These are phyloP conservation scores for Cassiopea xamachana DNA, from an alignment of 30 jellyfish, hydroid and myxozoan genomes.

Conservation along the genomic window DNA sequence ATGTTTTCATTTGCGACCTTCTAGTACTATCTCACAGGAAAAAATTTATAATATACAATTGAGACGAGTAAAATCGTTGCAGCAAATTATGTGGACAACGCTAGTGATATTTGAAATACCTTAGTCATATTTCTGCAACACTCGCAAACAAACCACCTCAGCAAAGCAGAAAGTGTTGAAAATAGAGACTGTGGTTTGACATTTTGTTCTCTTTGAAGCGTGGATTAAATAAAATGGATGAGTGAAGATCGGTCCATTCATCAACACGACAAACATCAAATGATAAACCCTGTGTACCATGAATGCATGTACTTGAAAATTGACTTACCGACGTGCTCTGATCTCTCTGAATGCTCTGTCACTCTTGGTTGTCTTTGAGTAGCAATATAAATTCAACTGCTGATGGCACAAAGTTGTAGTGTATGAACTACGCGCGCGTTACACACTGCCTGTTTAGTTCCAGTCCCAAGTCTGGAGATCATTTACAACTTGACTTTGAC, in stretches of 20 bases:
- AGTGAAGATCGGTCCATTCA: neutral
- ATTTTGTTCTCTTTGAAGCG: neutral
- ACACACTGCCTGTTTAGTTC: neutral
- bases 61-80: too few relatives aligned
- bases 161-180: neutral
- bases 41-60: too few relatives aligned
- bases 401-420: too few relatives aligned
- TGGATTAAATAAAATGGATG: slow-evolving; percentile 1
- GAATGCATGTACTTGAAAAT: neutral
- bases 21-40: too few relatives aligned
- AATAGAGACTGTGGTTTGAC: neutral
- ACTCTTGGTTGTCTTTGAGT: neutral
- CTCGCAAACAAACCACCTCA: neutral
- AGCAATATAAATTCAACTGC: too few relatives aligned
- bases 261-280: neutral
- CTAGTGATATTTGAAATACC: too few relatives aligned
- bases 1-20: too few relatives aligned
- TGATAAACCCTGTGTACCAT: neutral
- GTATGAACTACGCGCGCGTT: too few relatives aligned
- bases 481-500: neutral
- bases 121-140: too few relatives aligned
- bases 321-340: neutral
- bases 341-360: neutral
- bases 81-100: too few relatives aligned
- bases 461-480: neutral